Conservation (phyloP, 92 coral and sea anemone species). For the Desmophyllum pertusum region DNA sequence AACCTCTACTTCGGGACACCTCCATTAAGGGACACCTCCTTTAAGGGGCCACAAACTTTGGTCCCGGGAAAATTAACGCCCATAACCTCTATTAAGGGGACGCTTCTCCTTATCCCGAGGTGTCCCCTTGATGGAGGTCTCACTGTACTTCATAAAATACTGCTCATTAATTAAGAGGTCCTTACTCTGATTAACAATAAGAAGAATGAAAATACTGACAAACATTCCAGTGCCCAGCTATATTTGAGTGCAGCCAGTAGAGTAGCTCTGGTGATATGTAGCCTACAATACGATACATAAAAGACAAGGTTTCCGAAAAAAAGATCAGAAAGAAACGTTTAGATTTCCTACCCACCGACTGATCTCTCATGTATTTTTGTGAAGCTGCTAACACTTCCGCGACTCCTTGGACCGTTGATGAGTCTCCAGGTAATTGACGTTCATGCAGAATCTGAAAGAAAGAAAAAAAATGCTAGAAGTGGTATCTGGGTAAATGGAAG, state of each 20-base stretch:
- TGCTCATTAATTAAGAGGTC: too few relatives aligned
- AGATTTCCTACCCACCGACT: conserved; percentile 56
- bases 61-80: too few relatives aligned
- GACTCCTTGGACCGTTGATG: conserved; percentile 54
- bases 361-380: conserved; percentile 83
- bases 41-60: too few relatives aligned
- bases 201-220: not conserved
- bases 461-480: not conserved
- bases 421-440: conserved; percentile 56
- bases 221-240: not conserved
- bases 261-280: too few relatives aligned
- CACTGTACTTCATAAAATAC: too few relatives aligned
- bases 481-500: not conserved
- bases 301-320: not conserved
- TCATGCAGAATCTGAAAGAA: conserved; percentile 53
- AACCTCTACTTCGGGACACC: too few relatives aligned
- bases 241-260: not conserved
- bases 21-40: too few relatives aligned
- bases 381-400: conserved; percentile 78
- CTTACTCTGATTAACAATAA: not conserved
- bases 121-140: too few relatives aligned
- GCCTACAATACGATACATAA: not conserved
- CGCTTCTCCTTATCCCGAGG: too few relatives aligned
- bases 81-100: too few relatives aligned
- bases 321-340: not conserved